Conservation (phyloP, 2,113 vertebrate species). For the Epinephelus fuscoguttatus region DNA sequence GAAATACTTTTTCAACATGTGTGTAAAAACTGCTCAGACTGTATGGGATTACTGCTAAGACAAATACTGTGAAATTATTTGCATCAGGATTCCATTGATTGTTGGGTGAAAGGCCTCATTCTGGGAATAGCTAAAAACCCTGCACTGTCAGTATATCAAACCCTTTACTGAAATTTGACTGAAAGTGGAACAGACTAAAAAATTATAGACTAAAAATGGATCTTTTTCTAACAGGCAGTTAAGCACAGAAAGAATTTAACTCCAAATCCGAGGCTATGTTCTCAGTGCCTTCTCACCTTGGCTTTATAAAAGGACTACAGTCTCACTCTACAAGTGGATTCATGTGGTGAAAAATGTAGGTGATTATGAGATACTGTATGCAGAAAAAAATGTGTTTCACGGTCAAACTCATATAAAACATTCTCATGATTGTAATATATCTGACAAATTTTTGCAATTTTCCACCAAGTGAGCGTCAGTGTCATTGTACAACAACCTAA, state of each 20-base stretch:
- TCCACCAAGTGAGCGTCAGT: constrained; percentile 10
- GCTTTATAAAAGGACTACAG: constrained; percentile 35
- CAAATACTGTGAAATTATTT: too few species aligned
- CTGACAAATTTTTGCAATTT: constrained; percentile 30
- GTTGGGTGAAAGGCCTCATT: neutral
- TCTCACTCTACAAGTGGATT: constrained; percentile 31
- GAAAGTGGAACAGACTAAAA: neutral
- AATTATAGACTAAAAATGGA: neutral
- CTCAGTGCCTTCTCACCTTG: constrained; percentile 20
- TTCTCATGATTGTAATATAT: constrained; percentile 13
- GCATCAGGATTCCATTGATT: too few species aligned
- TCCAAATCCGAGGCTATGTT: constrained; percentile 44
- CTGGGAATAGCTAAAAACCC: too few species aligned
- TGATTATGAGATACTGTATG: constrained; percentile 20
- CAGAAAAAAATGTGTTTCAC: constrained; percentile 15
- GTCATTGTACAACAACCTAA: neutral
- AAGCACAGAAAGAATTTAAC: constrained; percentile 6
- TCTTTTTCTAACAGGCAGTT: neutral
- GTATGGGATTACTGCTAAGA: neutral
- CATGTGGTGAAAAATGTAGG: constrained; percentile 6
- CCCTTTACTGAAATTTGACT: neutral
- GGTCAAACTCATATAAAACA: constrained; percentile 43
- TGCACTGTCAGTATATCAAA: neutral
- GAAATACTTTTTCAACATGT: neutral
- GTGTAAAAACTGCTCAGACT: neutral